Base-by-base conservation (phyloP, 1,140 invertebrate species). In the Oreohelix idahoensis region DNA sequence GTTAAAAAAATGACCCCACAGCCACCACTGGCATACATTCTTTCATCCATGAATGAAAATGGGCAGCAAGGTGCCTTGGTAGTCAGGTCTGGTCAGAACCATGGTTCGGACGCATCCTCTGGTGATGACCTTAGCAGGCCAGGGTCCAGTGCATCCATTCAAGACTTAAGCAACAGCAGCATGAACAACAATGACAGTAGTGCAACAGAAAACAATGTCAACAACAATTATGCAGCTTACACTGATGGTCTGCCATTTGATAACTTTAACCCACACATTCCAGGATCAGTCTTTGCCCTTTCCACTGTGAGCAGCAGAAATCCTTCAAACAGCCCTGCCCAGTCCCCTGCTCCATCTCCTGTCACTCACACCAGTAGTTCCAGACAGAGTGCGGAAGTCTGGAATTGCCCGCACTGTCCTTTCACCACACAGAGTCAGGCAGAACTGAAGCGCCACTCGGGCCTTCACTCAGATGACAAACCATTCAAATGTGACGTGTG, bases 381-480 rank as follows among this genome's bases (percentile, higher is more conserved):
- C 87, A 83, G 84, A 84, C 36, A 89, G 0, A 70, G 11, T 39
- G 66, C 17, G 5, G 71, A 82, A 32, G 36, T 75, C 29, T 82
- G 80, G 80, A 73, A 89, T 76, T 93, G 92, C 83, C 86, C 89
- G 13, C 89, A 92, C 51, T 93, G 92, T 87, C 90, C 89, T 45
- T 92, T 92, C 83, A 84, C 90, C 36, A 92, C 89, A 23, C 86
- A 88, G 76, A 92, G 90, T 83, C 89, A 89, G 36, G 90, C 91
- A 1, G 92, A 93, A 81, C 87, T 92, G 17, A 89, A 89, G 74
- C 86, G 92, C 36, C 92, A 93, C 76, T 85, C 81, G n/a, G 83
- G 87, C 89, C 86, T 93, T 17, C 92, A 93, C 80, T 91, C 90
- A 0, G 92, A 92, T 79, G 89, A 91, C 75, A 92, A 92, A 80